Evolutionary conservation across 2,113 vertebrate genomes (phyloP).

Genomic region (Propithecus coquereli): DNA sequence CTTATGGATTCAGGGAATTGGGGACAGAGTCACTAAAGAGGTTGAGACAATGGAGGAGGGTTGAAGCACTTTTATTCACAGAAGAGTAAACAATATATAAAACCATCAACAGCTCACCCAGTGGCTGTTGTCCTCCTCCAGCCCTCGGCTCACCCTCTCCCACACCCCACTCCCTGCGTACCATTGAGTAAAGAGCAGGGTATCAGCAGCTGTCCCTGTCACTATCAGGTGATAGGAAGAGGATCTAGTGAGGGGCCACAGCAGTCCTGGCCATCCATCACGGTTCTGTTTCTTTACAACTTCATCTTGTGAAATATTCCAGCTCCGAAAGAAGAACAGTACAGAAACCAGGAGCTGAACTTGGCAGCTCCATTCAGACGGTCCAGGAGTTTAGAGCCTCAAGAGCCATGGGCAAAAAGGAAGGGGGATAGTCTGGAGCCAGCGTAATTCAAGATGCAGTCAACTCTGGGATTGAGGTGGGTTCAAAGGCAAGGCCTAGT

Average conservation of each 20-base stretch:
- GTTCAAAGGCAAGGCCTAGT: not conserved
- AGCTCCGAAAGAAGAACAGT: conserved; percentile 26
- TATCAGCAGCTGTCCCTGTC: conserved; percentile 43
- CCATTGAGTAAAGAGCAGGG: conserved; percentile 75
- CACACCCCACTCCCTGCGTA: conserved; percentile 76
- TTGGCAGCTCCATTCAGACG: not conserved
- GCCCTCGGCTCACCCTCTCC: not conserved
- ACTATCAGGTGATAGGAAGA: not conserved
- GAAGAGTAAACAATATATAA: conserved; percentile 87
- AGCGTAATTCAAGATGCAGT: conserved; percentile 34
- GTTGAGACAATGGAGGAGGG: conserved; percentile 31
- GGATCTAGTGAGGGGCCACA: not conserved
- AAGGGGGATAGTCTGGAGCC: not conserved
- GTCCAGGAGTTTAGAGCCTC: not conserved
- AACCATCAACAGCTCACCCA: conserved; percentile 77
- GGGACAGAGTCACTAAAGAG: not conserved
- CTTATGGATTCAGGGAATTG: not conserved
- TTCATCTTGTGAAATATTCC: conserved; percentile 1
- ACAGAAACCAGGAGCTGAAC: conserved; percentile 34
- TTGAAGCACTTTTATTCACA: conserved; percentile 84
- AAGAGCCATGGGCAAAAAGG: not conserved
- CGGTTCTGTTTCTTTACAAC: conserved; percentile 20
- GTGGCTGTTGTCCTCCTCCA: conserved; percentile 42
- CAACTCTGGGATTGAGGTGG: conserved; percentile 40
- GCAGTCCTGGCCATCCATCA: not conserved